Evolutionary conservation across 2,113 vertebrate species (phyloP), one percentile per base, ranked within the genome.

Genomic region (Tursiops truncatus): DNA sequence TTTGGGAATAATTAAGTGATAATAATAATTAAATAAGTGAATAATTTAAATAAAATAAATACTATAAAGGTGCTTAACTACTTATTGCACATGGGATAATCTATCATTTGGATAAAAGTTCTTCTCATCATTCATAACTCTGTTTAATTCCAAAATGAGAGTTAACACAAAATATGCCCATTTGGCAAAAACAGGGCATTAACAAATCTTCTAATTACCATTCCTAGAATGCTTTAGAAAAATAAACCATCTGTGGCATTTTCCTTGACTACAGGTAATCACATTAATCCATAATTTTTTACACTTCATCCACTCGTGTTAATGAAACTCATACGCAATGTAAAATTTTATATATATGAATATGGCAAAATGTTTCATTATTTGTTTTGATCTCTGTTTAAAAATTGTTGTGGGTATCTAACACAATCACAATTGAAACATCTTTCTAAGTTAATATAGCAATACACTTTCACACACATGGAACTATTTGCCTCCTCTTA

Each of bases 181-280:
- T 70, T 95, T 96, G 90, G 50, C 68, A 96, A 96, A 95, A 94
- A 82, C n/a, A 97, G 70, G 7, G 70, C 62, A 94, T 98, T 96
- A 90, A 79, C 41, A 77, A 80, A 83, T 92, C 47, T 92, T 56
- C 56, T 56, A 92, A 96, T 83, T 87, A 65, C 41, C n/a, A 47
- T 65, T 79, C 26, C 25, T 88, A 79, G 36, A 92, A 84, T 63
- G 33, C 5, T 79, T 93, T 73, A n/a, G 73, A 95, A 77, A 38
- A 58, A n/a, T 20, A 80, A 88, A 77, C 88, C n/a, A 89, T 21
- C 6, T 73, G 9, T 41, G 68, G 10, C n/a, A 93, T 81, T 65
- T 95, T 89, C 12, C n/a, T 90, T 82, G 20, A 82, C 21, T 56
- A 41, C 1, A 56, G 14, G 1, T 70, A 62, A 83, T 82, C 74